Conservation (phyloP, 2,797 vertebrate genomes). For the Sciurus carolinensis region DNA sequence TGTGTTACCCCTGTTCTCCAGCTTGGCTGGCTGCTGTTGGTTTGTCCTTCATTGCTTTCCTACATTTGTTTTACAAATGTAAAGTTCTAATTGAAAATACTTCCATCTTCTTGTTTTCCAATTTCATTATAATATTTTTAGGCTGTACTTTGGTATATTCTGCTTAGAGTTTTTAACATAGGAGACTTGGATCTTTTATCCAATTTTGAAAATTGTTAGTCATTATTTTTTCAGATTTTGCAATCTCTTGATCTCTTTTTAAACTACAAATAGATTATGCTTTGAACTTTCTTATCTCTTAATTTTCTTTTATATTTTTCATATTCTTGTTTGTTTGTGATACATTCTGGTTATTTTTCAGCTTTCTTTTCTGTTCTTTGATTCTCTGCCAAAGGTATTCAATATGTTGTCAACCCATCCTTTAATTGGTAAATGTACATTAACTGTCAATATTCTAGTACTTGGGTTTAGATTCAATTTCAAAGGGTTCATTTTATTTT, state of each 20-base stretch:
- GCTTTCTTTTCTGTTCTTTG: not conserved
- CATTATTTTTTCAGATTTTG: not conserved
- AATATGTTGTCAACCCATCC: not conserved
- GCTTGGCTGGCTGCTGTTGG: not conserved
- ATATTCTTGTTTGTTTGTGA: not conserved
- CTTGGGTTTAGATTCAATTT: not conserved
- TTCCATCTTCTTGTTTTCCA: not conserved
- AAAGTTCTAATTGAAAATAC: not conserved
- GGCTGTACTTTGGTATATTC: not conserved
- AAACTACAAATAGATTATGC: not conserved
- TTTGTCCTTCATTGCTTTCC: not conserved
- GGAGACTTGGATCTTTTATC: not conserved
- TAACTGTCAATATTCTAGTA: not conserved
- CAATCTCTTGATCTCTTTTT: not conserved
- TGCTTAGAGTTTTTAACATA: not conserved
- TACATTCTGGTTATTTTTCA: not conserved
- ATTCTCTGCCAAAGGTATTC: not conserved
- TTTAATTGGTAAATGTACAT: not conserved
- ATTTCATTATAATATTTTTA: not conserved
- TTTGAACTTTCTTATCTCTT: conserved; percentile 14
- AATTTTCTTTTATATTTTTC: not conserved
- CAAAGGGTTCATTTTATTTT: not conserved
- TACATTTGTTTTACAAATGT: not conserved
- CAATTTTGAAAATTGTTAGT: not conserved
- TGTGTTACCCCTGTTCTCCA: not conserved